Conservation (phyloP, 2,113 vertebrate genomes). For the Salminus brasiliensis region DNA sequence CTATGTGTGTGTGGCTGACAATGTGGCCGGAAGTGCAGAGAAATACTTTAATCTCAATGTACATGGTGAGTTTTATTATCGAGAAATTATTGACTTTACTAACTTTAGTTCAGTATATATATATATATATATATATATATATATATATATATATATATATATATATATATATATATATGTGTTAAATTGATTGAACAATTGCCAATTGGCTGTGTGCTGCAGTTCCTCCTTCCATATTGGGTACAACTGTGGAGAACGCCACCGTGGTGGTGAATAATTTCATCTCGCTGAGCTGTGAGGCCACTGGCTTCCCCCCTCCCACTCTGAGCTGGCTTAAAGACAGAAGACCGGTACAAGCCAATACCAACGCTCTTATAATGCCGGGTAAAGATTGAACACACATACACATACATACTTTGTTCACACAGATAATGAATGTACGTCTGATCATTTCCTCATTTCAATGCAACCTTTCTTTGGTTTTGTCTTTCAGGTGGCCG, state of each 20-base stretch:
- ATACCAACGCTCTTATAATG: constrained; percentile 82
- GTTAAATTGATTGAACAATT: not conserved
- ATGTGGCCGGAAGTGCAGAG: constrained; percentile 87
- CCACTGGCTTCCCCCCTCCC: constrained; percentile 90
- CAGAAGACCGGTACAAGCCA: constrained; percentile 78
- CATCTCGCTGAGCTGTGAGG: constrained; percentile 90
- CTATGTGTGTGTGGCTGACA: constrained; percentile 87
- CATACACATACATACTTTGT: not conserved
- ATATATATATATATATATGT: too few species aligned
- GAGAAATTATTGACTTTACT: not conserved
- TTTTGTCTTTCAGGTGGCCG: constrained; percentile 79
- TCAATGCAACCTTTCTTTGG: not conserved
- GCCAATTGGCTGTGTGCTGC: not conserved
- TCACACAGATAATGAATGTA: too few species aligned
- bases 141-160: too few species aligned
- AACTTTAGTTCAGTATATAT: not conserved
- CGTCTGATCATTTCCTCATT: too few species aligned
- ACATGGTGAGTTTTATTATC: constrained; percentile 78
- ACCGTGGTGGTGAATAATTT: constrained; percentile 93
- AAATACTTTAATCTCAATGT: constrained; percentile 93
- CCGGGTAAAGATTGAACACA: constrained; percentile 80
- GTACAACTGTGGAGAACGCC: constrained; percentile 82
- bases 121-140: too few species aligned
- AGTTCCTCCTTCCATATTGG: constrained; percentile 89
- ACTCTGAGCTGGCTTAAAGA: constrained; percentile 91